Evolutionary conservation across 2,888 invertebrate species (phyloP).

Genomic region (Eupsilia transversa): DNA sequence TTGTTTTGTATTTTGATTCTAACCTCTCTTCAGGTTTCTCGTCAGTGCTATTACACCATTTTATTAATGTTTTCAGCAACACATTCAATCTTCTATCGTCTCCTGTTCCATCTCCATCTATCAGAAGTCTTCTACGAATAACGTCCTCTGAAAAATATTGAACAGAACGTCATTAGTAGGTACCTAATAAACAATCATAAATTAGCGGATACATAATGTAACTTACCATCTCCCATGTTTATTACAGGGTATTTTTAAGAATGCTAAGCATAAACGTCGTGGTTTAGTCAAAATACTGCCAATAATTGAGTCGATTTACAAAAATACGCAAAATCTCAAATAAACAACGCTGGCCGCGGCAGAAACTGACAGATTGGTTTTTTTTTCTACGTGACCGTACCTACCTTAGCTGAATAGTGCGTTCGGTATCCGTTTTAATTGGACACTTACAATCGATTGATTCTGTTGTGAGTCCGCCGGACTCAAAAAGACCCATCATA

Average conservation of each 20-base stretch:
- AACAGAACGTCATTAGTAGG: too few species aligned
- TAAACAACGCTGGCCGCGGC: constrained; percentile 24
- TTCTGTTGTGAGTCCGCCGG: not conserved
- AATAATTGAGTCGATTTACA: not conserved
- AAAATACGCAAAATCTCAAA: not conserved
- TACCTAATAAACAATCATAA: too few species aligned
- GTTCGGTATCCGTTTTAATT: constrained; percentile 13
- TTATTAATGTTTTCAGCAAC: constrained; percentile 95
- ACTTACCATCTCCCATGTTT: constrained; percentile 75
- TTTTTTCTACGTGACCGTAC: not conserved
- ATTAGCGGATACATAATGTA: not conserved
- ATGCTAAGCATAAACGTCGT: not conserved
- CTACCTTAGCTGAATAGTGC: too few species aligned
- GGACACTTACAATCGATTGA: not conserved
- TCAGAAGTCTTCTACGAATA: constrained; percentile 96
- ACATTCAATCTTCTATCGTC: constrained; percentile 97
- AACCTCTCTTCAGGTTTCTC: constrained; percentile 93
- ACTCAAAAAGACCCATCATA: not conserved
- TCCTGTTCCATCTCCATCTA: constrained; percentile 99
- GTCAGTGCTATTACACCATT: constrained; percentile 93
- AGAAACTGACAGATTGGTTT: not conserved
- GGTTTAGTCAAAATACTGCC: not conserved
- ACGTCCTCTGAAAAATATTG: constrained; percentile 94
- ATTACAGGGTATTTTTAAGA: not conserved
- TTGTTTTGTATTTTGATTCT: constrained; percentile 49